phyloP scores from a whole-genome alignment of 2,113 vertebrate species.

The Myrmophylax atrothorax region DNA sequence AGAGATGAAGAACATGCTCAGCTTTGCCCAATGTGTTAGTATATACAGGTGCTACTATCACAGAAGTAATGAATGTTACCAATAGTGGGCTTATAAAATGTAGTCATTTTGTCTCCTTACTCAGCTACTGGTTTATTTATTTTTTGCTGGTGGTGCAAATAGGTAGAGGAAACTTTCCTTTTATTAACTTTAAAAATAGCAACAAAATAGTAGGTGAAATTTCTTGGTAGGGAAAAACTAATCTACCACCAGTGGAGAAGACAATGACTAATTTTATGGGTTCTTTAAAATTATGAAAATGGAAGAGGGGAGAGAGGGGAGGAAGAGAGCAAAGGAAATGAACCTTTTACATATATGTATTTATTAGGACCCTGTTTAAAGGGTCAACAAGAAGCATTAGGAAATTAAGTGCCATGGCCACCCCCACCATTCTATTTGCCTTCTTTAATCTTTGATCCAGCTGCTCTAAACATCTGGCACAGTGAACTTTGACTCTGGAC shows the following conservation, averaged over 20 bases:
- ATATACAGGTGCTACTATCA: not conserved
- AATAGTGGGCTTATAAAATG: not conserved
- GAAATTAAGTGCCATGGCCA: not conserved
- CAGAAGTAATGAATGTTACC: not conserved
- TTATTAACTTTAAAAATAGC: not conserved
- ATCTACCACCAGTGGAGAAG: not conserved
- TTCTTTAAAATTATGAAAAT: not conserved
- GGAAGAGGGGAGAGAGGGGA: not conserved
- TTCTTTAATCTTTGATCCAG: constrained; percentile 52
- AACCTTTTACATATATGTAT: not conserved
- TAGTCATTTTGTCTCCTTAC: not conserved
- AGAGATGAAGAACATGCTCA: not conserved
- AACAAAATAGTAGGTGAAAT: not conserved
- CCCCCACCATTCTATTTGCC: not conserved
- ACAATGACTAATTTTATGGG: not conserved
- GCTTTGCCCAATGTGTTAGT: not conserved
- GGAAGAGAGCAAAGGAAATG: not conserved
- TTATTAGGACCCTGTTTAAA: not conserved
- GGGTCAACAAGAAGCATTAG: not conserved
- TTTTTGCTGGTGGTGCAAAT: not conserved
- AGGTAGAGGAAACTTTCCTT: not conserved
- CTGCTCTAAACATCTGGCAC: constrained; percentile 55
- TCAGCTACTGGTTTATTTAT: not conserved
- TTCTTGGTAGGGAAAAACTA: not conserved
- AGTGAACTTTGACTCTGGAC: constrained; percentile 4